Evolutionary conservation across 2,797 vertebrate genomes (phyloP).

Genomic region (Hydrophis major): DNA sequence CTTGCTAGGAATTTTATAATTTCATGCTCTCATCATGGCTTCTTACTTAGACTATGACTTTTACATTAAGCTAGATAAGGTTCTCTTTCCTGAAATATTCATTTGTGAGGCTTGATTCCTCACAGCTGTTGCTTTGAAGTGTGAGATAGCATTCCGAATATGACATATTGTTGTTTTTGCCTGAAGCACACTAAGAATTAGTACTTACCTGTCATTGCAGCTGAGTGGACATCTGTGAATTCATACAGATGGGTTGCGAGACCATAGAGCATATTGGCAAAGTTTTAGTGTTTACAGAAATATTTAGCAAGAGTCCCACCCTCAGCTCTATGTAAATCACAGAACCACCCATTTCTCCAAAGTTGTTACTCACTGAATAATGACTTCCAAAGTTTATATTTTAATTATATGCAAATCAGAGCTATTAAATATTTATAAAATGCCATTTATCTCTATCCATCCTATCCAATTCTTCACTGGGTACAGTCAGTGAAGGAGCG

Average conservation of each 20-base stretch:
- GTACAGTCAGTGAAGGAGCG: neutral
- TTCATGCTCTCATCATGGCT: slow-evolving; percentile 61
- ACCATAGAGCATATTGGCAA: neutral
- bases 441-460: slow-evolving; percentile 14
- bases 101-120: slow-evolving; percentile 60
- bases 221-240: neutral
- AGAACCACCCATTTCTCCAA: slow-evolving; percentile 42
- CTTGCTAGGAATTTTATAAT: slow-evolving; percentile 65
- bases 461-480: neutral
- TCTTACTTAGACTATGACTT: slow-evolving; percentile 65
- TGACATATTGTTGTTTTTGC: slow-evolving; percentile 45
- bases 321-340: neutral
- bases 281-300: neutral
- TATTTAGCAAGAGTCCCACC: neutral
- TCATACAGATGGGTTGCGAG: neutral
- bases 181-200: neutral
- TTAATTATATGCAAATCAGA: slow-evolving; percentile 57
- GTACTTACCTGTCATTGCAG: neutral
- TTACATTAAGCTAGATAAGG: slow-evolving; percentile 63
- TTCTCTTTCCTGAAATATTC: slow-evolving; percentile 59
- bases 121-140: slow-evolving; percentile 68
- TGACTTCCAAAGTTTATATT: slow-evolving; percentile 35
- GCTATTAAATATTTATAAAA: slow-evolving; percentile 36
- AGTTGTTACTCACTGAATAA: slow-evolving; percentile 43
- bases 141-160: slow-evolving; percentile 58